Evolutionary conservation across 2,113 vertebrate genomes (phyloP), one percentile per base, ranked within the genome.

Genomic region (Xiphophorus couchianus): DNA sequence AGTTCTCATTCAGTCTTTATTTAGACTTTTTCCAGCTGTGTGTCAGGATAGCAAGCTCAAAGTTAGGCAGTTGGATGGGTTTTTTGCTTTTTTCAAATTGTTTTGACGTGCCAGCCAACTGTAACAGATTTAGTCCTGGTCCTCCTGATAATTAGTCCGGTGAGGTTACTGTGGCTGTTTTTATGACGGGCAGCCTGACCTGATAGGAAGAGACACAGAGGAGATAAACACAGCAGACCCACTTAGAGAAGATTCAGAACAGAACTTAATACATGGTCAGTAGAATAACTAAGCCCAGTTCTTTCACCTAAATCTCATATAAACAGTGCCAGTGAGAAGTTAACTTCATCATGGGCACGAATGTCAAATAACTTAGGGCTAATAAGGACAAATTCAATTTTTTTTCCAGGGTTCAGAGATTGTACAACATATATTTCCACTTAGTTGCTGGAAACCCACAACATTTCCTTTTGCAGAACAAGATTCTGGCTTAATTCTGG

Each of bases 81-180:
- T 51, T 58, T 58, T 58, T 58, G 17, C 25, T 54, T 58, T 54
- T 58, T 58, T 58, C 11, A 37, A 37, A 37, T 37, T 37, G 35
- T n/a, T 58, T n/a, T 58, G 51, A 73, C 80, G 70, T 73, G 70
- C 77, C 82, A 78, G 82, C 71, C 30, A 76, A 67, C 62, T 85
- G 83, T 88, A 89, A 91, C 65, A 65, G 87, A 92, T 88, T 83
- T 74, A 80, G 66, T 61, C 75, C 62, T 73, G 78, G 66, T 63
- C 79, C 62, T 87, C 83, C 69, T 85, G 81, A 86, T 90, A 92
- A 91, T 93, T 91, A 90, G 87, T 85, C 77, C 65, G 65, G 69
- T 2, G 83, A 67, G 74, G 58, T 39, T 82, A 37, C 70, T 1
- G 68, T 74, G 74, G 83, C 74, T 76, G 73, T 67, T 78, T 31